Evolutionary conservation across 2,113 vertebrate species (phyloP).

Genomic region (Glareola pratincola): DNA sequence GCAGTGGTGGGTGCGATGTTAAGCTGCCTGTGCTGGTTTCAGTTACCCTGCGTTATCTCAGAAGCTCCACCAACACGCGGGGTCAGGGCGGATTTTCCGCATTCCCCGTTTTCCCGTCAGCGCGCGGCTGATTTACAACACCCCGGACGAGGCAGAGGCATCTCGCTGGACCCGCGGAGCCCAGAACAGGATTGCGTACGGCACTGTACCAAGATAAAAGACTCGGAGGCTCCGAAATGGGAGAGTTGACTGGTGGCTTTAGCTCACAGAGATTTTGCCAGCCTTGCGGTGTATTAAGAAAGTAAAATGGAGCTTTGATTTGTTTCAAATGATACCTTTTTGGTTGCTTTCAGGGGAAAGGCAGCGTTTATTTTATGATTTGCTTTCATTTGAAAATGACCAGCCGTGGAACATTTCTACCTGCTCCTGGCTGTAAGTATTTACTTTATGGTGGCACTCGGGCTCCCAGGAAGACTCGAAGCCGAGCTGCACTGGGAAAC

Average conservation of each 20-base stretch:
- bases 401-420: not conserved
- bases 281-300: not conserved
- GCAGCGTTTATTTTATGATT: not conserved
- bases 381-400: not conserved
- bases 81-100: not conserved
- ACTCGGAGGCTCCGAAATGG: not conserved
- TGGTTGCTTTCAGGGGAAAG: not conserved
- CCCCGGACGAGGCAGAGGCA: not conserved
- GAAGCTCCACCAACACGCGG: not conserved
- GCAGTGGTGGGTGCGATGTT: not conserved
- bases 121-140: fast-evolving
- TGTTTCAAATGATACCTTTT: not conserved
- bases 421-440: not conserved
- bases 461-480: not conserved
- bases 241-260: constrained; percentile 10
- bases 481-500: not conserved
- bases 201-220: not conserved
- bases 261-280: not conserved
- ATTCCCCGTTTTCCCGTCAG: fast-evolving
- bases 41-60: not conserved
- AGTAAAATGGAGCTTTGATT: not conserved
- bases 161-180: not conserved
- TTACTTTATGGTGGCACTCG: not conserved
- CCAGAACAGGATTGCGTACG: fast-evolving
- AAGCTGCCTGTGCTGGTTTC: not conserved